A percentile compares a stretch with the other conserved stretches of the same genome.
phyloP scores from a whole-genome alignment of 2,113 vertebrate species.

The Urocolius indicus region DNA sequence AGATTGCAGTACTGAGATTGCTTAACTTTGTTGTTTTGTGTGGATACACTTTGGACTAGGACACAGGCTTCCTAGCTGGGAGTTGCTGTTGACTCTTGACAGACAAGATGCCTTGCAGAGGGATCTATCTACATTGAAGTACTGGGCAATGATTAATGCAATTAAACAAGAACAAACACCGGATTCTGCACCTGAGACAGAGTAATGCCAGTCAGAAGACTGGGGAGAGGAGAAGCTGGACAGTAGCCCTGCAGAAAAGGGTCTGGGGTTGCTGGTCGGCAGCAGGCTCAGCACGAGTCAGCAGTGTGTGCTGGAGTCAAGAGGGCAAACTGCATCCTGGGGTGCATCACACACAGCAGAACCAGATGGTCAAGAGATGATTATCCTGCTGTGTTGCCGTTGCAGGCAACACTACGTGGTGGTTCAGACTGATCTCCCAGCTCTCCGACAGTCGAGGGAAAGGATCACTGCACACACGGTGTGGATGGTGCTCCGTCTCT shows the following conservation, averaged over 20 bases:
- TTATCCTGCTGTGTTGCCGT: no score
- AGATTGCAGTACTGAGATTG: background rate
- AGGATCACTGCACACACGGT: no score
- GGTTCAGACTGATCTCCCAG: no score
- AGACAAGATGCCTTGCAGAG: background rate
- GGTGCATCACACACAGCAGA: background rate
- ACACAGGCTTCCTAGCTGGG: background rate
- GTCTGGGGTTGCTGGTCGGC: background rate
- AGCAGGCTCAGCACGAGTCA: background rate
- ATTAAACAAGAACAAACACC: background rate
- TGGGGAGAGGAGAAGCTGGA: background rate
- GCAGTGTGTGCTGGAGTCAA: background rate
- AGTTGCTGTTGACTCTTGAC: background rate
- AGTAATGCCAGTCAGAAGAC: accelerated
- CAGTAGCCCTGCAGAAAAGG: background rate
- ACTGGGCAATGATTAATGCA: background rate
- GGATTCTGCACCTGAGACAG: background rate
- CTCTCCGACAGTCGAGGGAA: no score
- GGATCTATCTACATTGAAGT: background rate
- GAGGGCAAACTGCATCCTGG: background rate
- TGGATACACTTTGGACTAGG: background rate
- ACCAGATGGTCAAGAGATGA: background rate
- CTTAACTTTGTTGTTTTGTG: background rate
- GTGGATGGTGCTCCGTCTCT: no score
- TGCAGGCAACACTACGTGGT: no score